Conservation (phyloP, 2,888 invertebrate species). For the Serripes groenlandicus region DNA sequence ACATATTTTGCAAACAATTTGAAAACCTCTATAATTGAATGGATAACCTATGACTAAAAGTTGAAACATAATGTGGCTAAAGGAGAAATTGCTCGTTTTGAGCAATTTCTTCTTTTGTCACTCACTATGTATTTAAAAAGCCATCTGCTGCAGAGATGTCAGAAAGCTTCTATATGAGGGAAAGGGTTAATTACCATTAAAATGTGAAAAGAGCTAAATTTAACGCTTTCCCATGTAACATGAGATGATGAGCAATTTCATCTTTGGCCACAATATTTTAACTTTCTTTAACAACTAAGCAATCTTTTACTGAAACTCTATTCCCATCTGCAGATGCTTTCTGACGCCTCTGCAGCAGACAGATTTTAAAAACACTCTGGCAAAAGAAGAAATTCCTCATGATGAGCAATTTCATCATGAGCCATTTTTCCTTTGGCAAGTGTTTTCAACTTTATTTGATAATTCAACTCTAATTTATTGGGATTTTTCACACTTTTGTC, state of each 20-base stretch:
- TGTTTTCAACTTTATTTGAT: no score
- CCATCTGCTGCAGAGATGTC: background rate
- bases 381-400: no score
- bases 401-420: no score
- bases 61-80: background rate
- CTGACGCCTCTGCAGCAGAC: no score
- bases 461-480: no score
- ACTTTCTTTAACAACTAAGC: background rate
- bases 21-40: background rate
- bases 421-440: no score
- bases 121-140: background rate
- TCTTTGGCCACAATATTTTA: no score
- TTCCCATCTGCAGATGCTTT: no score
- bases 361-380: no score
- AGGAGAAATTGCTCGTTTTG: background rate
- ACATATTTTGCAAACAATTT: background rate
- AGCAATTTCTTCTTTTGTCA: conserved; percentile 12
- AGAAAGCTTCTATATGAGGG: background rate
- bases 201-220: background rate
- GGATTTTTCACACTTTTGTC: no score
- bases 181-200: background rate
- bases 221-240: background rate
- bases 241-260: background rate
- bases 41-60: background rate
- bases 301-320: no score